Evolutionary conservation across 2,113 vertebrate species (phyloP).

Genomic region (Corythornis vintsioides): DNA sequence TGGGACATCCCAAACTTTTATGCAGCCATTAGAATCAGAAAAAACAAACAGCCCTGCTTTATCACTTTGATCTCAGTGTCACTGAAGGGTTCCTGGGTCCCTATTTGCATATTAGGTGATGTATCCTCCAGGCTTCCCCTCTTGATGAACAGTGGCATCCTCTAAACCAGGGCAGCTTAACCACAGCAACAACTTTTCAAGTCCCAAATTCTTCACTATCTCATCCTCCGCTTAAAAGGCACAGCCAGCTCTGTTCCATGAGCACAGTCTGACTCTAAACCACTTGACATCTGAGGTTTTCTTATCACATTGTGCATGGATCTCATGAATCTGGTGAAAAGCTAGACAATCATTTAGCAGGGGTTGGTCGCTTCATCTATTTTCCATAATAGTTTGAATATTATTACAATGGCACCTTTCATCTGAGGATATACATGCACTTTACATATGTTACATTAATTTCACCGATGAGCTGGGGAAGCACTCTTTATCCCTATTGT

Average conservation of each 20-base stretch:
- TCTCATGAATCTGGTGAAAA: slow-evolving; percentile 69
- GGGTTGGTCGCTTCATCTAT: slow-evolving; percentile 65
- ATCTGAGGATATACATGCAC: slow-evolving; percentile 69
- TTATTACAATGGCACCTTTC: slow-evolving; percentile 72
- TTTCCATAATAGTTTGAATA: slow-evolving; percentile 72
- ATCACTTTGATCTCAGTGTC: not conserved
- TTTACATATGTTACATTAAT: slow-evolving; percentile 73
- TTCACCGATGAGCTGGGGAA: slow-evolving; percentile 66
- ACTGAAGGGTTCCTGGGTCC: not conserved
- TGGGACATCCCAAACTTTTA: not conserved
- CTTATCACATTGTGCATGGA: slow-evolving; percentile 59
- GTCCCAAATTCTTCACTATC: slow-evolving; percentile 34
- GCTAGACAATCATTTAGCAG: slow-evolving; percentile 57
- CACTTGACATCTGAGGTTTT: slow-evolving; percentile 69
- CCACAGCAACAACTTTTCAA: not conserved
- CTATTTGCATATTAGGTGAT: not conserved
- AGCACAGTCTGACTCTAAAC: slow-evolving; percentile 59
- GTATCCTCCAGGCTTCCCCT: not conserved
- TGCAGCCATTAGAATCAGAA: not conserved
- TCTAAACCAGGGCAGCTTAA: not conserved
- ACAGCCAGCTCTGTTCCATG: slow-evolving; percentile 42
- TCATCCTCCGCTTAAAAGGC: slow-evolving; percentile 61
- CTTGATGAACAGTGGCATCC: not conserved
- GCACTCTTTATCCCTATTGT: slow-evolving; percentile 66
- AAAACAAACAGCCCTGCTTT: not conserved